phyloP scores from a whole-genome alignment of 2,888 invertebrate species.

The Julus scandinavius region DNA sequence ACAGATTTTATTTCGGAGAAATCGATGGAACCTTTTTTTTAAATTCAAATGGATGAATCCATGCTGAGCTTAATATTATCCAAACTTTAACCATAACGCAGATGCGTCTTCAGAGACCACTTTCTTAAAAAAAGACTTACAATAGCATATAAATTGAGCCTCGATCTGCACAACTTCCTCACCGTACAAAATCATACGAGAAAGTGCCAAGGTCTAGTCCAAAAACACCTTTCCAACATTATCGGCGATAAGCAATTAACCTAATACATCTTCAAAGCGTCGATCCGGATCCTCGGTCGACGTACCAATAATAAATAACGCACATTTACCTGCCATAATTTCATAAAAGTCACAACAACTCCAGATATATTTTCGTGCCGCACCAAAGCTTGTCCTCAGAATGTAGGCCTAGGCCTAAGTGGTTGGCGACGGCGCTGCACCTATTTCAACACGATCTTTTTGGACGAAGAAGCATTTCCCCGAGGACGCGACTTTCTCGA shows the following conservation, averaged over 20 bases:
- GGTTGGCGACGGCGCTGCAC: not conserved
- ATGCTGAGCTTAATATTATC: no score
- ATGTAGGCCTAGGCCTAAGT: conserved; percentile 19
- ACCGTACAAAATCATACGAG: not conserved
- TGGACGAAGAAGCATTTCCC: not conserved
- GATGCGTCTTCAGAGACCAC: no score
- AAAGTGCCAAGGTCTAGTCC: not conserved
- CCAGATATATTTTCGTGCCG: not conserved
- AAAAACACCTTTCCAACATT: not conserved
- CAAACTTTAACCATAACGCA: no score
- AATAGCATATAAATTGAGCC: no score
- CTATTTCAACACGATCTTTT: conserved; percentile 23
- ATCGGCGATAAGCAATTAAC: not conserved
- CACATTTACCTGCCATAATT: conserved; percentile 19
- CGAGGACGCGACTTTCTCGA: not conserved
- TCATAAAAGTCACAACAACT: not conserved
- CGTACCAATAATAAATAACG: not conserved
- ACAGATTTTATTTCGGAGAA: not conserved
- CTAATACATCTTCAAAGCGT: not conserved
- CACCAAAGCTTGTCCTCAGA: not conserved
- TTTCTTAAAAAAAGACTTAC: no score
- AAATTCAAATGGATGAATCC: no score
- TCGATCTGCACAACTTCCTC: no score
- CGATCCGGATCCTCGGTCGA: not conserved
- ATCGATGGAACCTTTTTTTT: no score